Evolutionary conservation across 2,113 vertebrate genomes (phyloP), one percentile per base, ranked within the genome.

Genomic region (Tyto alba): DNA sequence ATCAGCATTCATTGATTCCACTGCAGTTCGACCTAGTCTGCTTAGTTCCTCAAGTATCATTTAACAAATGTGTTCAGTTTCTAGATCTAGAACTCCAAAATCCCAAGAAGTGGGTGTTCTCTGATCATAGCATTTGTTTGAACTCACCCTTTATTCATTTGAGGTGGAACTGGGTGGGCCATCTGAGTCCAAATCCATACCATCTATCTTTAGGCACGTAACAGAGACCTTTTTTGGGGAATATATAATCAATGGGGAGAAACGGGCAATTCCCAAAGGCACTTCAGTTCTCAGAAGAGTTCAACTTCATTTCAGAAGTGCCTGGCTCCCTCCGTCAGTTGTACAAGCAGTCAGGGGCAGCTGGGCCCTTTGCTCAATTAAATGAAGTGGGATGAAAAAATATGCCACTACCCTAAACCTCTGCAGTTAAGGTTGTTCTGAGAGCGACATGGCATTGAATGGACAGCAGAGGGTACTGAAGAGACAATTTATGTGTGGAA

Each of bases 381-480:
- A 85, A 82, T 56, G 40, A 96, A 81, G 10, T 43, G 48, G 9
- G 34, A 25, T 82, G 34, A 43, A 72, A 91, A 78, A 87, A 59
- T 50, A 18, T 36, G 23, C 21, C 56, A 30, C 50, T 57, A 5
- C 23, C 10, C 30, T 77, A 72, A 92, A 63, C 13, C 59, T 59
- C 47, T 93, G 57, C 60, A 67, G 29, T 32, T 63, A 34, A 56
- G 20, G 50, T 47, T 89, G 15, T 86, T 96, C 64, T 84, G 64
- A 60, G 60, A 78, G 48, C 0, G 12, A 64, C 32, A 22, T 72
- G 69, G 47, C 92, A 60, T 81, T 81, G 45, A 80, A 80, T 2
- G 9, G 76, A 80, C 96, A 95, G 95, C 85, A 96, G 95, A 96
- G 93, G 96, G 93, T 95, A 93, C 73, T 87, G 79, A 86, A 96